phyloP scores from a whole-genome alignment of 2,888 invertebrate species.

The Cephalotes varians region DNA sequence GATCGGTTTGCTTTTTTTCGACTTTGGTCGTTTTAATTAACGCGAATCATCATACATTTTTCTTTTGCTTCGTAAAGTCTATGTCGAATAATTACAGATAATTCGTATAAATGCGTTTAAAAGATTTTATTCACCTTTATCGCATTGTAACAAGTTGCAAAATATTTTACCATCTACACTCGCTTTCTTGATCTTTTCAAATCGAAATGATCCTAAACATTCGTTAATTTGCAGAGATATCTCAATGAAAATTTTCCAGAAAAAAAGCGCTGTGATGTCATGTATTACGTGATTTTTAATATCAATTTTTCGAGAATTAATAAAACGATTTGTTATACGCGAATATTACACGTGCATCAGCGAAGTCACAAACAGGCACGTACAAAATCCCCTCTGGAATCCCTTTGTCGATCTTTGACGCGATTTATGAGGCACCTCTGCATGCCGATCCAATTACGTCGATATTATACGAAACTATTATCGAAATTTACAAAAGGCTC shows the following conservation, averaged over 20 bases:
- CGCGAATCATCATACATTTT: background rate
- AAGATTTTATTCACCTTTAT: background rate
- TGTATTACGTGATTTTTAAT: background rate
- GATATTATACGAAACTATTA: conserved; percentile 38
- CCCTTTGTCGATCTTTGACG: conserved; percentile 32
- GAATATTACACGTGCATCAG: conserved; percentile 3
- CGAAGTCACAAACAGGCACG: conserved; percentile 7
- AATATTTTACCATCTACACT: background rate
- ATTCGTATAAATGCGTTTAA: background rate
- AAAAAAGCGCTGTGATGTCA: background rate
- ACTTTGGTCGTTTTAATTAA: conserved; percentile 30
- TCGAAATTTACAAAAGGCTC: conserved; percentile 29
- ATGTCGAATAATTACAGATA: conserved; percentile 12
- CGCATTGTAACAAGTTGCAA: background rate
- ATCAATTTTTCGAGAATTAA: conserved; percentile 8
- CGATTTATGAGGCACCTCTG: conserved; percentile 20
- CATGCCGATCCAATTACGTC: conserved; percentile 30
- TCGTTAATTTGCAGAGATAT: background rate
- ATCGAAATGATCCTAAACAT: background rate
- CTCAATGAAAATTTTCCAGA: background rate
- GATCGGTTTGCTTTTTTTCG: conserved; percentile 9
- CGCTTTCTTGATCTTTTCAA: background rate
- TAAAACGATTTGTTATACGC: conserved; percentile 13
- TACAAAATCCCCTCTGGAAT: conserved; percentile 22
- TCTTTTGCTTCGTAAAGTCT: background rate